These are phyloP conservation scores for Encarsia formosa DNA, from an alignment of 2,888 invertebrate species.

Conservation along the genomic window DNA sequence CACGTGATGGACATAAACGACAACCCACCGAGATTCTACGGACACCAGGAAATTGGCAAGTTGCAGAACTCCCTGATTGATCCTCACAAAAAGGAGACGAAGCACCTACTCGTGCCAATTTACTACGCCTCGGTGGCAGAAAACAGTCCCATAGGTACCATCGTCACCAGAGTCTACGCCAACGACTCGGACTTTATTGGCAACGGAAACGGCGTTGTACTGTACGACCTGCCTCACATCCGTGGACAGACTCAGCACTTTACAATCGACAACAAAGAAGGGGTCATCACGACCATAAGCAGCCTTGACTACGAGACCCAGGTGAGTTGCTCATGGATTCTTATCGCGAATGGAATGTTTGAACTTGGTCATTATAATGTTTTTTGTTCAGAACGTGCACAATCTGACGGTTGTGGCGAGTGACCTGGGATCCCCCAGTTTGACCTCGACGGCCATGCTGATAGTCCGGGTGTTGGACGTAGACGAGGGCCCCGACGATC, in stretches of 20 bases:
- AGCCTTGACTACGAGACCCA: slow-evolving; percentile 69
- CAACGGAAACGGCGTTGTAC: slow-evolving; percentile 81
- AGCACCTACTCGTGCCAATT: slow-evolving; percentile 56
- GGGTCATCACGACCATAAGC: slow-evolving; percentile 71
- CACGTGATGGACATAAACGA: slow-evolving; percentile 81
- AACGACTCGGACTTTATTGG: slow-evolving; percentile 81
- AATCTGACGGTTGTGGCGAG: slow-evolving; percentile 79
- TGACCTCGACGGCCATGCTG: slow-evolving; percentile 73
- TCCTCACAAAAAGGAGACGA: slow-evolving; percentile 40
- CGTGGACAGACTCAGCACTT: slow-evolving; percentile 58
- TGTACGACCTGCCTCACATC: slow-evolving; percentile 70
- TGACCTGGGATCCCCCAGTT: slow-evolving; percentile 78
- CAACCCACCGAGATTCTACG: slow-evolving; percentile 75
- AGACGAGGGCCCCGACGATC: slow-evolving; percentile 52
- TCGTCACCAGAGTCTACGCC: slow-evolving; percentile 72
- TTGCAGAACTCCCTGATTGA: slow-evolving; percentile 53
- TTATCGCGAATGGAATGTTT: no score
- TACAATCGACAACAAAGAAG: slow-evolving; percentile 81
- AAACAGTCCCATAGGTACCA: slow-evolving; percentile 69
- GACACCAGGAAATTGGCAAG: slow-evolving; percentile 65
- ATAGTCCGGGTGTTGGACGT: slow-evolving; percentile 66
- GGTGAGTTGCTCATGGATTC: slow-evolving; percentile 34
- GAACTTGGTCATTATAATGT: no score
- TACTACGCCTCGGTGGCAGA: slow-evolving; percentile 74
- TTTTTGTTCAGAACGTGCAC: slow-evolving; percentile 46